Conservation (phyloP, 1,140 invertebrate species). For the Halesus radiatus region DNA sequence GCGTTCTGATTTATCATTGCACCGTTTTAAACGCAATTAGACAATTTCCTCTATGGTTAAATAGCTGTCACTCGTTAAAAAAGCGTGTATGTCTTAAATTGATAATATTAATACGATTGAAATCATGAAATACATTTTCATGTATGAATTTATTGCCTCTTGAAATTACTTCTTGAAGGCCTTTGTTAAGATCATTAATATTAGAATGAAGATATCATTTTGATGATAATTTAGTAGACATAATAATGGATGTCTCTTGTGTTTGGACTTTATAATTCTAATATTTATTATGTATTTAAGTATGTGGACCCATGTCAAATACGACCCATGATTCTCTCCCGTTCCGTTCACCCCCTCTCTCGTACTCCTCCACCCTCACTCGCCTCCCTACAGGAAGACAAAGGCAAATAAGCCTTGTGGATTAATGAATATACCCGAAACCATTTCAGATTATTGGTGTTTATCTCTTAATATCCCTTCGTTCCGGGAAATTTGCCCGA, state of each 20-base stretch:
- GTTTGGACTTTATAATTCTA: slow-evolving; percentile 4
- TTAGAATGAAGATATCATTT: not conserved
- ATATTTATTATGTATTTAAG: not conserved
- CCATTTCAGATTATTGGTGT: slow-evolving; percentile 8
- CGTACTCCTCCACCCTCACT: not conserved
- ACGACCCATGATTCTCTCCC: not conserved
- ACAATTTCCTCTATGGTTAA: too few species aligned
- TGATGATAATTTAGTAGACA: not conserved
- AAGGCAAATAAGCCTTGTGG: slow-evolving; percentile 18
- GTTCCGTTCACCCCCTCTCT: not conserved
- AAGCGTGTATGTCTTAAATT: too few species aligned
- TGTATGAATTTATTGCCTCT: not conserved
- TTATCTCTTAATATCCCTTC: slow-evolving; percentile 13
- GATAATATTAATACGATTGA: too few species aligned
- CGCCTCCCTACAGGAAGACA: not conserved
- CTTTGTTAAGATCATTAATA: not conserved
- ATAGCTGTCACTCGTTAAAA: too few species aligned
- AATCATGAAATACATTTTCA: too few species aligned
- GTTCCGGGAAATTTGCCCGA: slow-evolving; percentile 12
- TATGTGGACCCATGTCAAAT: slow-evolving; percentile 3
- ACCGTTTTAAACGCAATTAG: too few species aligned
- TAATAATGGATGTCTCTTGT: slow-evolving; percentile 1
- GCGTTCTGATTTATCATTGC: too few species aligned
- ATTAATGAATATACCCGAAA: slow-evolving; percentile 29
- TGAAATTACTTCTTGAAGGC: not conserved